phyloP scores from a whole-genome alignment of 2,888 invertebrate genomes.

The Ethmia dodecea region DNA sequence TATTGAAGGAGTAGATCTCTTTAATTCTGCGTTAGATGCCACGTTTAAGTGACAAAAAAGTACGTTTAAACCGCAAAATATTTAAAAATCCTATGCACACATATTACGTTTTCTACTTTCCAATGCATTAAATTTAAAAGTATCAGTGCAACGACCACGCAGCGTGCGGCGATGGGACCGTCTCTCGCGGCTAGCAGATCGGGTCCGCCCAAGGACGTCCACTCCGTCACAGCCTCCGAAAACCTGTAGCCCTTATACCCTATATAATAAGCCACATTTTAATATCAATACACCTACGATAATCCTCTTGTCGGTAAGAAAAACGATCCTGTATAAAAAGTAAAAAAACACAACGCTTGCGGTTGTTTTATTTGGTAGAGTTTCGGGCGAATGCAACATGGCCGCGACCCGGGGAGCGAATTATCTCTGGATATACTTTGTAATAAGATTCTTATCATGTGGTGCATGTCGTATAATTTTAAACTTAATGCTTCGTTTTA shows the following conservation, averaged over 20 bases:
- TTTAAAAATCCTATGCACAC: neutral
- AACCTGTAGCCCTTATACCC: constrained; percentile 34
- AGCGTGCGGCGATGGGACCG: constrained; percentile 60
- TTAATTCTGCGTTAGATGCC: neutral
- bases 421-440: constrained; percentile 54
- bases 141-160: constrained; percentile 73
- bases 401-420: constrained; percentile 64
- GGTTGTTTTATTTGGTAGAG: constrained; percentile 71
- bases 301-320: constrained; percentile 67
- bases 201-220: constrained; percentile 77
- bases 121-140: constrained; percentile 72
- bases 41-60: neutral
- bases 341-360: constrained; percentile 56
- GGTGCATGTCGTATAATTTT: constrained; percentile 28
- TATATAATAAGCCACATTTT: constrained; percentile 33
- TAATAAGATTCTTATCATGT: constrained; percentile 41
- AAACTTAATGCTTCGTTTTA: constrained; percentile 12
- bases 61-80: neutral
- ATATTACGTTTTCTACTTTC: constrained; percentile 59
- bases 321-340: constrained; percentile 77
- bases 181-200: constrained; percentile 75
- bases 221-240: constrained; percentile 48
- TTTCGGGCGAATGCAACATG: constrained; percentile 63
- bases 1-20: too few relatives aligned
- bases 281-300: constrained; percentile 26